Evolutionary conservation across 2,113 vertebrate genomes (phyloP), one percentile per base, ranked within the genome.

Genomic region (Hassar affinis): DNA sequence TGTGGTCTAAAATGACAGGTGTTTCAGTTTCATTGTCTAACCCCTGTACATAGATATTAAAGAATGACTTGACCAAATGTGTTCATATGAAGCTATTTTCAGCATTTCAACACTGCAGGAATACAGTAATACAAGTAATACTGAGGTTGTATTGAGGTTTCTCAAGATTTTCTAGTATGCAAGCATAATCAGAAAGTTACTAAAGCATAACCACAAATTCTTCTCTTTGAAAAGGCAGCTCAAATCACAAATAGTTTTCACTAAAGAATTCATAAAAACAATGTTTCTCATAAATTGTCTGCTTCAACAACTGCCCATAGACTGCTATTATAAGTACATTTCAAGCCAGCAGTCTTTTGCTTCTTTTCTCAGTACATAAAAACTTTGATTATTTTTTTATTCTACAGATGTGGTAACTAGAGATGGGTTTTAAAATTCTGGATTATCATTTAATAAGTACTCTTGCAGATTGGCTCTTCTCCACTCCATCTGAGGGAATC

Each of bases 401-500:
- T 52, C 74, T 76, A 22, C 51, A 76, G 30, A 77, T 56, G 52
- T 38, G 52, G 72, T 77, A 77, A 77, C 33, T 38, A 38, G 51
- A 77, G 51, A 77, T 56, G 51, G 52, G 74, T 56, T 56, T 56
- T 77, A 15, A 56, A 56, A 25, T 77, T 25, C 30, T 77, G 74
- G 47, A 35, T 72, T 82, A 68, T 77, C n/a, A 52, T 74, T 45
- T 22, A 74, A 45, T 57, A n/a, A 4, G 6, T 88, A 96, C 95
- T 88, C 86, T 90, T 92, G 91, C 96, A 97, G 88, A 86, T 86
- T 7, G 96, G 92, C 51, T 93, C 90, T 84, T 92, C 92, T 78
- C 96, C 95, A 0, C 95, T 97, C 96, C 96, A 97, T 0, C 85
- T 94, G 84, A 85, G 87, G 80, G 95, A 89, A 0, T 93, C 92